Base-by-base conservation (phyloP, 2,113 vertebrate genomes). In the Engraulis encrasicolus region DNA sequence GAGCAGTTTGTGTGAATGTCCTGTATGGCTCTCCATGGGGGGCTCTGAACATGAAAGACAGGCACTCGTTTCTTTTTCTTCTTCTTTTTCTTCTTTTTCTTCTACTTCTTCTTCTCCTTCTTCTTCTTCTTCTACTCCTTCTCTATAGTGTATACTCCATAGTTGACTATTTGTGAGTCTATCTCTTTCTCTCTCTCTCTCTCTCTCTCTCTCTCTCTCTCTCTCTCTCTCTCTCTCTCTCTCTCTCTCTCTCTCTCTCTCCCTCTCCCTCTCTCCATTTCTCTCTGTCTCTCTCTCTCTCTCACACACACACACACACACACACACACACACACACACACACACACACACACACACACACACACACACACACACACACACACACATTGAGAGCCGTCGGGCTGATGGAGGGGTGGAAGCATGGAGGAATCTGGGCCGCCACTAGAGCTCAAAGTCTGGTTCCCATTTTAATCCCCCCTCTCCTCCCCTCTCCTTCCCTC, bases 401-500 rank as follows among this genome's bases (percentile, higher is more conserved):
- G 23, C 23, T 31, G 66, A 74, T 74, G 17, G 11, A 34, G 54
- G 19, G 66, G 12, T 71, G 14, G 66, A 31, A 74, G 27, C 77
- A 36, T 80, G 79, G 81, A 79, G 58, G 80, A 90, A 89, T 92
- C 86, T 93, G 92, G 91, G 92, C 94, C 88, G 95, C 94, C 95
- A 96, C 95, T 96, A 94, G 93, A 93, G 94, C 95, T 92, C 91
- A 92, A 89, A 89, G 92, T 95, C 94, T 96, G 92, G 95, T 96
- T 96, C 96, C 95, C 93, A 95, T 97, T 97, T 97, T 92, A 77
- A 82, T 84, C 82, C 88, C 58, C 86, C 78, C 45, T 45, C 87
- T 74, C 86, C 85, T 81, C 38, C 5, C 83, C n/a, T n/a, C n/a
- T n/a, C n/a, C n/a, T n/a, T n/a, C n/a, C n/a, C n/a, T n/a, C n/a